Evolutionary conservation across 1,140 invertebrate species (phyloP).

Genomic region (Chlorops oryzae): DNA sequence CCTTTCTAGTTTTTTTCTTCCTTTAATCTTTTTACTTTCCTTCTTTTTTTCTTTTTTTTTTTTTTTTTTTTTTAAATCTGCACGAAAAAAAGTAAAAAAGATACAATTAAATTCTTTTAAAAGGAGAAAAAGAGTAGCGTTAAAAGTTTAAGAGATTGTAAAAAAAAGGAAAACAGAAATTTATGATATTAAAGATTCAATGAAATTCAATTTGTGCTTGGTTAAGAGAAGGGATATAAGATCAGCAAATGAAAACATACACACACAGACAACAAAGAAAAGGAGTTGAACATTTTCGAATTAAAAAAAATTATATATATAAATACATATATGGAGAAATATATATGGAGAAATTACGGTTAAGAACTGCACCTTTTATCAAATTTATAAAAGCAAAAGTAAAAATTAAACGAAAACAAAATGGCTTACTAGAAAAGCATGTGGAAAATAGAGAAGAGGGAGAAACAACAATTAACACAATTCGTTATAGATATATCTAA

Average conservation of each 20-base stretch:
- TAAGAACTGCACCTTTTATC: too few species aligned
- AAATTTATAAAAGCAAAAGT: too few species aligned
- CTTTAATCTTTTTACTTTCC: not conserved
- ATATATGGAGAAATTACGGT: too few species aligned
- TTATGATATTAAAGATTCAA: not conserved
- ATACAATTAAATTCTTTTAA: too few species aligned
- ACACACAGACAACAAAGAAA: constrained; percentile 5
- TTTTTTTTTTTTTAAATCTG: not conserved
- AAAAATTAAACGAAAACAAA: too few species aligned
- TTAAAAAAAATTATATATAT: constrained; percentile 1
- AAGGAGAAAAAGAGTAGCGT: too few species aligned
- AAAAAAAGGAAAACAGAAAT: not conserved
- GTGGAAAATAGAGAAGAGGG: too few species aligned
- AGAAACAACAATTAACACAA: not conserved
- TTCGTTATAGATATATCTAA: not conserved
- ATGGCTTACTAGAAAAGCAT: too few species aligned
- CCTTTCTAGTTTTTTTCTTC: not conserved
- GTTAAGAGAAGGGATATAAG: constrained; percentile 4
- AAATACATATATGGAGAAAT: constrained; percentile 6
- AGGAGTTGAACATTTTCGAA: not conserved
- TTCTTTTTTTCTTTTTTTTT: not conserved
- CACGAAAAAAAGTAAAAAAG: not conserved
- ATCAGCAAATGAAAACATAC: constrained; percentile 5
- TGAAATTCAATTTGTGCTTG: too few species aligned
- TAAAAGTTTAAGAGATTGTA: too few species aligned